Conservation (phyloP, 2,888 invertebrate genomes). For the Erpobdella octoculata region DNA sequence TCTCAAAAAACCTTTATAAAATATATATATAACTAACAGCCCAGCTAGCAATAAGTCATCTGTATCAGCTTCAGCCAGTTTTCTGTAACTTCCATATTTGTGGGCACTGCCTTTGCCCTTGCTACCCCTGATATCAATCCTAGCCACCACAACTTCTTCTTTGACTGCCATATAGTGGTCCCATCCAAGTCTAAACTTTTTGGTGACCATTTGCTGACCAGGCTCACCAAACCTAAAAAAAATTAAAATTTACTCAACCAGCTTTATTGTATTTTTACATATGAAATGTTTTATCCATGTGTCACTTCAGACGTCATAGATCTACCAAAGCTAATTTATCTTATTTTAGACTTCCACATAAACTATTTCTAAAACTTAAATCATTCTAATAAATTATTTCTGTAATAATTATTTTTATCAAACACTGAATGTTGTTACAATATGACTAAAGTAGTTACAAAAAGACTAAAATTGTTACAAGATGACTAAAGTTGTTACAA, state of each 20-base stretch:
- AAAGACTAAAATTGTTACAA: neutral
- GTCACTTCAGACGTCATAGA: too few species aligned
- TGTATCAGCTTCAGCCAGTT: slow-evolving; percentile 85
- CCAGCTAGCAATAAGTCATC: slow-evolving; percentile 64
- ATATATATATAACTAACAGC: slow-evolving; percentile 22
- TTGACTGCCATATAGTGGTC: slow-evolving; percentile 76
- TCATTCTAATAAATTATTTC: neutral
- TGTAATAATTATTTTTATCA: neutral
- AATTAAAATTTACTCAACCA: too few species aligned
- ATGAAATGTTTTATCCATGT: too few species aligned
- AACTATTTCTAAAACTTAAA: neutral
- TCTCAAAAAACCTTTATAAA: too few species aligned
- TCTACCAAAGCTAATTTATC: too few species aligned
- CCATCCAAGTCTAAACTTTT: slow-evolving; percentile 79
- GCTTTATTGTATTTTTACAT: too few species aligned
- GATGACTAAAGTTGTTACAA: neutral
- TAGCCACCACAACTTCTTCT: slow-evolving; percentile 77
- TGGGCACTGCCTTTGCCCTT: slow-evolving; percentile 75
- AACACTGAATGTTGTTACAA: neutral
- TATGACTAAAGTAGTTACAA: neutral
- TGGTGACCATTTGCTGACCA: slow-evolving; percentile 81
- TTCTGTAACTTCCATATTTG: slow-evolving; percentile 73
- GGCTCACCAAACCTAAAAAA: slow-evolving; percentile 80
- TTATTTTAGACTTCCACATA: too few species aligned
- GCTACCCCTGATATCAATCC: slow-evolving; percentile 85